phyloP scores from a whole-genome alignment of 2,113 vertebrate species.

The Asarcornis scutulata region DNA sequence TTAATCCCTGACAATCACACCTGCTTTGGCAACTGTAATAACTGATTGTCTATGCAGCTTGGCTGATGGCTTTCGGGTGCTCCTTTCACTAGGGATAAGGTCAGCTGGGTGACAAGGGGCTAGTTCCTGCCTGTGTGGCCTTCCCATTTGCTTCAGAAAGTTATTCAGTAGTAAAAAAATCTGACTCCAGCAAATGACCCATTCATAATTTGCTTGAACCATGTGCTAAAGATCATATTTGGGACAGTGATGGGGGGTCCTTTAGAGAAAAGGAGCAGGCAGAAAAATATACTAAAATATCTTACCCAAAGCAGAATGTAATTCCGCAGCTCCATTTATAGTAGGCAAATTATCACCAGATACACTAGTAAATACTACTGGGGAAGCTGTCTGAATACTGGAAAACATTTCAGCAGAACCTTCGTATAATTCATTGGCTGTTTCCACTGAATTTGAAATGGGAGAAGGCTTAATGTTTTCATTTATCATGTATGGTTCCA shows the following conservation, averaged over 20 bases:
- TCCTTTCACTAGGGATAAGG: constrained; percentile 78
- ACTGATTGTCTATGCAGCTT: constrained; percentile 88
- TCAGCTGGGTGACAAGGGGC: constrained; percentile 81
- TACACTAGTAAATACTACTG: constrained; percentile 72
- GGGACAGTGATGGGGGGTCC: background rate
- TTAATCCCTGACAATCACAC: constrained; percentile 86
- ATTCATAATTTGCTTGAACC: constrained; percentile 76
- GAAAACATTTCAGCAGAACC: constrained; percentile 81
- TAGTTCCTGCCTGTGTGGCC: constrained; percentile 81
- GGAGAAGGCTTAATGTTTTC: constrained; percentile 45
- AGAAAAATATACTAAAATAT: constrained; percentile 19
- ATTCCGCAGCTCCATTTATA: constrained; percentile 40
- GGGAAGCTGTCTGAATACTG: constrained; percentile 76
- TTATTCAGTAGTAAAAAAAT: constrained; percentile 68
- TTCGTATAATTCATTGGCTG: constrained; percentile 74
- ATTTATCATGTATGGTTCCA: constrained; percentile 55
- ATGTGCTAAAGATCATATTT: constrained; percentile 65
- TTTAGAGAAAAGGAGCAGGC: constrained; percentile 21
- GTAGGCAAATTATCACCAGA: constrained; percentile 50
- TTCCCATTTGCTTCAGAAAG: constrained; percentile 76
- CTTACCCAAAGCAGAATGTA: constrained; percentile 67
- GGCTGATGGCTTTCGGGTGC: constrained; percentile 73
- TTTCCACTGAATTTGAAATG: constrained; percentile 34
- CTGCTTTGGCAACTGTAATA: constrained; percentile 90
- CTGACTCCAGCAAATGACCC: constrained; percentile 68